Evolutionary conservation across 2,113 vertebrate genomes (phyloP), one percentile per base, ranked within the genome.

Genomic region (Passer montanus): DNA sequence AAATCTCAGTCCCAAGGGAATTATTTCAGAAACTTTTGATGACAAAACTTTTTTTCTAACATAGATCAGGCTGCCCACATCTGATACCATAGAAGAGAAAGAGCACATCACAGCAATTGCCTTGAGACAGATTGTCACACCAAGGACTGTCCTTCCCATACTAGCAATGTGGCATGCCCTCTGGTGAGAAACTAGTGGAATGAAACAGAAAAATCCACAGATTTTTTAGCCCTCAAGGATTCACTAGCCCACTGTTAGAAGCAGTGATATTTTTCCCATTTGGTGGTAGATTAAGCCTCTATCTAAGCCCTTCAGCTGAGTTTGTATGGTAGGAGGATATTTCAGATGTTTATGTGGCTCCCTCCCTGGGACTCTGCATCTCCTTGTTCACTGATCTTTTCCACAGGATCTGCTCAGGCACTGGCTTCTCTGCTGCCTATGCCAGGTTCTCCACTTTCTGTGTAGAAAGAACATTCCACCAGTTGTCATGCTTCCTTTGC

Each of bases 301-400:
- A 4, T 23, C 46, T 39, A 62, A 60, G 41, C 56, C n/a, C n/a
- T 89, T 82, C 20, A 9, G 31, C 44, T 89, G 56, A 63, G 35
- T 50, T 77, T 50, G 56, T 0, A 0, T 24, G 35, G 33, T 53
- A 55, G 2, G 1, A 56, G 27, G 19, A 23, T 77, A 11, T 68
- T 85, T 64, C 15, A 1, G 46, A 20, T 13, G 3, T 64, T 60
- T 35, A 26, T 3, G 0, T 35, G 1, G 2, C n/a, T 79, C 44
- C 35, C 13, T 78, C 26, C 37, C 31, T 49, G 49, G 31, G 5
- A 49, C 31, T 90, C 58, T 20, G 22, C 53, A 79, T 55, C 39
- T 91, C 35, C 41, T 74, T 10, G 16, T 68, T 60, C 37, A 22
- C 28, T 5, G 1, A 16, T 64, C 62, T 76, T 91, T 96, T 75